These are phyloP conservation scores for Dicycla oo DNA, from an alignment of 2,888 invertebrate genomes.

Conservation along the genomic window DNA sequence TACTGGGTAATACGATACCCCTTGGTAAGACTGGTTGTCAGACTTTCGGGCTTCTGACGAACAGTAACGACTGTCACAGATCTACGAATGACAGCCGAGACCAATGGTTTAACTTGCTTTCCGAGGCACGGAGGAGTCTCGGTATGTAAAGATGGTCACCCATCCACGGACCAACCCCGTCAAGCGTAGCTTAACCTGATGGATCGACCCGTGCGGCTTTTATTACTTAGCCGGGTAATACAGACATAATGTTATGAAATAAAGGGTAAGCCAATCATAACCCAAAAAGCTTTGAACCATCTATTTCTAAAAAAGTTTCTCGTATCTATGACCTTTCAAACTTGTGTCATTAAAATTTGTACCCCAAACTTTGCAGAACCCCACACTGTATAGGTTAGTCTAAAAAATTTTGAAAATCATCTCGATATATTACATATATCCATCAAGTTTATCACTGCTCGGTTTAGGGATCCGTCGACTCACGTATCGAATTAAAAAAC, in stretches of 20 bases:
- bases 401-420: constrained; percentile 6
- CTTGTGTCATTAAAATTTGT: constrained; percentile 45
- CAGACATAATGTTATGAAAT: not conserved
- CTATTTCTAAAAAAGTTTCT: constrained; percentile 4
- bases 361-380: constrained; percentile 4
- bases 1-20: no score
- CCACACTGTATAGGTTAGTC: constrained; percentile 1
- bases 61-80: no score
- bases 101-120: no score
- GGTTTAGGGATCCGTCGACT: not conserved
- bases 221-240: no score
- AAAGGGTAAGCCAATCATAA: constrained; percentile 16
- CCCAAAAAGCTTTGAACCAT: constrained; percentile 1
- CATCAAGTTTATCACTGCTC: not conserved
- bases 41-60: no score
- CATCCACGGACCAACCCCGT: no score
- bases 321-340: constrained; percentile 9
- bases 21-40: no score
- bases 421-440: not conserved
- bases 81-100: no score
- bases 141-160: no score
- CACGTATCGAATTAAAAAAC: not conserved
- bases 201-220: no score
- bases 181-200: no score
- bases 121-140: no score